phyloP scores from a whole-genome alignment of 2,113 vertebrate genomes.

The Sapajus apella region DNA sequence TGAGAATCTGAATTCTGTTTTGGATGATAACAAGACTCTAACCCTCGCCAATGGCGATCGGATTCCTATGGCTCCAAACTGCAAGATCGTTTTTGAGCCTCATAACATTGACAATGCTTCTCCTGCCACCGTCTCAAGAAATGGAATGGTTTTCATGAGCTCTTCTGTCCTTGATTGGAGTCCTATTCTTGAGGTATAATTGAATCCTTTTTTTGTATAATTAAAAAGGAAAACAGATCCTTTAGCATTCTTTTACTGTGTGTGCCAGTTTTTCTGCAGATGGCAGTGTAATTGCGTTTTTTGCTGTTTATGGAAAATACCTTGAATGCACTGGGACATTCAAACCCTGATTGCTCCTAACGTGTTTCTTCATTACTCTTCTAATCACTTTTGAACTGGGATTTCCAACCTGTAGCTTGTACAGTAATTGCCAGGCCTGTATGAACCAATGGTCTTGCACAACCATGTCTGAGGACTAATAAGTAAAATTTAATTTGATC shows the following conservation, averaged over 20 bases:
- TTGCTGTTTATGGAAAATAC: not conserved
- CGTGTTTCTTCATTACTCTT: not conserved
- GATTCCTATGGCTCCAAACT: constrained; percentile 97
- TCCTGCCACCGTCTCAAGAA: constrained; percentile 96
- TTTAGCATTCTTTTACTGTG: not conserved
- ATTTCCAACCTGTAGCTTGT: not conserved
- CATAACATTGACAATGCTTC: constrained; percentile 98
- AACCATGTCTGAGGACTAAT: constrained; percentile 12
- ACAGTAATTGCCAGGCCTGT: not conserved
- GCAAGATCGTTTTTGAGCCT: constrained; percentile 97
- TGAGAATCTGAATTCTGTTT: constrained; percentile 97
- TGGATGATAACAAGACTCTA: constrained; percentile 97
- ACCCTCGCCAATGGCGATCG: constrained; percentile 97
- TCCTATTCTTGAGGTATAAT: constrained; percentile 94
- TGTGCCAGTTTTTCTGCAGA: not conserved
- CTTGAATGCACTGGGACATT: not conserved
- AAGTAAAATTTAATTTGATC: constrained; percentile 43
- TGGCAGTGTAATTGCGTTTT: not conserved
- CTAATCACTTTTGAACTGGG: not conserved
- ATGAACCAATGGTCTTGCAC: not conserved
- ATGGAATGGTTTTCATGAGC: constrained; percentile 99
- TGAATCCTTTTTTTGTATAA: not conserved
- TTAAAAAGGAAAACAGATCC: not conserved
- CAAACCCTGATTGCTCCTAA: not conserved
- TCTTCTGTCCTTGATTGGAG: constrained; percentile 96